These are phyloP conservation scores for Phengaris arion DNA, from an alignment of 2,888 invertebrate species.

Conservation along the genomic window DNA sequence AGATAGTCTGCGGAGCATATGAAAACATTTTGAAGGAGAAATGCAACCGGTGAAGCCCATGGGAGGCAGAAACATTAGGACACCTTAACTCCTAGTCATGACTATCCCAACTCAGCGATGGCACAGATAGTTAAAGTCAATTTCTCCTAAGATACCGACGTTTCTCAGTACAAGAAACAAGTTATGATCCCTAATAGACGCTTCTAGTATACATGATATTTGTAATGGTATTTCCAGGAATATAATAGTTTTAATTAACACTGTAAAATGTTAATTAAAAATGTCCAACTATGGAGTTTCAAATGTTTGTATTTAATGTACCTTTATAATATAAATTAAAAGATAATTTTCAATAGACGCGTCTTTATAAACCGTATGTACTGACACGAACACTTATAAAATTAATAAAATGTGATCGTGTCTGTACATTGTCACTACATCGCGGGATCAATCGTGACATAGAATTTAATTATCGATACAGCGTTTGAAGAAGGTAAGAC, in stretches of 20 bases:
- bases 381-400: neutral
- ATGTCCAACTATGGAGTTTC: neutral
- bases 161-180: neutral
- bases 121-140: neutral
- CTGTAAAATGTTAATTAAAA: conserved; percentile 18
- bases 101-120: neutral
- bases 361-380: neutral
- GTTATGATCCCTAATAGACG: neutral
- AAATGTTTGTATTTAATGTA: neutral
- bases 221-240: neutral
- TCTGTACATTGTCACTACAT: neutral
- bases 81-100: neutral
- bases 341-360: too few relatives aligned
- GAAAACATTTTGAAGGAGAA: conserved; percentile 11
- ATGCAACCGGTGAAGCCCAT: neutral
- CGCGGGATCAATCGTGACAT: neutral
- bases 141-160: neutral
- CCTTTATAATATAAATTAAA: too few relatives aligned
- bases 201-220: too few relatives aligned
- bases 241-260: neutral
- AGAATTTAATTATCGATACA: neutral
- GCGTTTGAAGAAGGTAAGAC: neutral
- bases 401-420: neutral
- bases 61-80: conserved; percentile 15
- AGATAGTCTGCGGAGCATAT: conserved; percentile 3